Conservation (phyloP, 2,113 vertebrate genomes). For the Salvelinus namaycush region DNA sequence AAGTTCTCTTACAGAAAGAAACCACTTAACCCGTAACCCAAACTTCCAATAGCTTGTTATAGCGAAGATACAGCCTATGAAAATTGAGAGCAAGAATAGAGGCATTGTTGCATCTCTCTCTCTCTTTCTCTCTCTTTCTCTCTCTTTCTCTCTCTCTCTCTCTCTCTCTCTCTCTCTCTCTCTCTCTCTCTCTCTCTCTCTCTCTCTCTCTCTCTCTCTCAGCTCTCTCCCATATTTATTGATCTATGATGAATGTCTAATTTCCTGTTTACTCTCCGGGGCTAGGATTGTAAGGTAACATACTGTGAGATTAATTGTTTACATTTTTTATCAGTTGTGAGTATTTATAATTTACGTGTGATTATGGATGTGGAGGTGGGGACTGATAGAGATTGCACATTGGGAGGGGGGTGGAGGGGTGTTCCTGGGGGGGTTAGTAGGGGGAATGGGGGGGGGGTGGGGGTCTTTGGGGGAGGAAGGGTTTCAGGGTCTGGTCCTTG, state of each 20-base stretch:
- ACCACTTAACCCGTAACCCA: too few species aligned
- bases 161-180: too few species aligned
- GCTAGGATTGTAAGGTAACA: slow-evolving; percentile 34
- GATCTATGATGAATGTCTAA: too few species aligned
- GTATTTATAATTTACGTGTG: slow-evolving; percentile 47
- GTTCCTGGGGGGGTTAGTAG: neutral
- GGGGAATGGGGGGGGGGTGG: neutral
- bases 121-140: neutral
- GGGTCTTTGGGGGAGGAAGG: neutral
- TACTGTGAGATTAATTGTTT: slow-evolving; percentile 45
- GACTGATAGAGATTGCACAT: neutral
- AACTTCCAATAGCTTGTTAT: too few species aligned
- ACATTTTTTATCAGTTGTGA: slow-evolving; percentile 55
- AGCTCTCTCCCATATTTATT: neutral
- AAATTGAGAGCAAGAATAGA: too few species aligned
- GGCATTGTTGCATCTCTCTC: neutral
- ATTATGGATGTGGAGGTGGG: neutral
- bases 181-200: neutral
- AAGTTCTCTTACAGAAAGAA: too few species aligned
- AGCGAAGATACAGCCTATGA: too few species aligned
- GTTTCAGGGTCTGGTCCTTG: slow-evolving; percentile 2
- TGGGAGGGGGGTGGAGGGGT: neutral
- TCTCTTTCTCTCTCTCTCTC: too few species aligned
- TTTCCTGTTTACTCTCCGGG: slow-evolving; percentile 42
- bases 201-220: too few species aligned